Evolutionary conservation across 1,140 invertebrate species (phyloP), one percentile per base, ranked within the genome.

Genomic region (Octopus sinensis): DNA sequence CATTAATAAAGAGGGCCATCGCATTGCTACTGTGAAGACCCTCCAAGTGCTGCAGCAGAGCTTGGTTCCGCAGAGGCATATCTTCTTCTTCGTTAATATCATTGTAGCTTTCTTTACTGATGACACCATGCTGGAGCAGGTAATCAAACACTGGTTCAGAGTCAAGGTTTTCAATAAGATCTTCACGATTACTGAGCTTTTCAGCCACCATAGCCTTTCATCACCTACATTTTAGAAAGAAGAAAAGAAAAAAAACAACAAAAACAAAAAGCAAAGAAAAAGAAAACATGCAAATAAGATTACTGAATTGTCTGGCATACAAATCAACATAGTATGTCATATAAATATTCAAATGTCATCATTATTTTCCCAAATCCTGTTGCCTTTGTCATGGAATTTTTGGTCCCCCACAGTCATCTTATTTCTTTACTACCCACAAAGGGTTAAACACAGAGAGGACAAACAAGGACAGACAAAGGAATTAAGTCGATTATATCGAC

Each of bases 141-240:
- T 90, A 90, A 79, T 88, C 89, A 54, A 88, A 87, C 43, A 89
- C 86, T 52, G 86, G 86, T 51, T 90, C 88, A 9, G 88, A 84
- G 79, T 90, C 89, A 54, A 90, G 83, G n/a, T 86, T 83, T 77
- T 90, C 86, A 4, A 90, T 84, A 54, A 90, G 84, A 54, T 90
- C 88, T 53, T 85, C 83, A 53, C 85, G 80, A 54, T 82, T 82
- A 30, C 83, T 86, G 68, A 90, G 84, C 68, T 85, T 82, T 78
- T 86, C 83, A 75, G 81, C 85, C 54, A 85, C 71, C 86, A 86
- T 86, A 51, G 73, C 82, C 78, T 79, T n/a, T 82, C 81, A 82
- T 82, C 75, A 81, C 81, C 83, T 84, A 76, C 13, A 84, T 68
- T 10, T 80, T n/a, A 17, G 56, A 79, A 12, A 82, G 23, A 77